Conservation (phyloP, 2,888 invertebrate genomes). For the Leucophenga maculata region DNA sequence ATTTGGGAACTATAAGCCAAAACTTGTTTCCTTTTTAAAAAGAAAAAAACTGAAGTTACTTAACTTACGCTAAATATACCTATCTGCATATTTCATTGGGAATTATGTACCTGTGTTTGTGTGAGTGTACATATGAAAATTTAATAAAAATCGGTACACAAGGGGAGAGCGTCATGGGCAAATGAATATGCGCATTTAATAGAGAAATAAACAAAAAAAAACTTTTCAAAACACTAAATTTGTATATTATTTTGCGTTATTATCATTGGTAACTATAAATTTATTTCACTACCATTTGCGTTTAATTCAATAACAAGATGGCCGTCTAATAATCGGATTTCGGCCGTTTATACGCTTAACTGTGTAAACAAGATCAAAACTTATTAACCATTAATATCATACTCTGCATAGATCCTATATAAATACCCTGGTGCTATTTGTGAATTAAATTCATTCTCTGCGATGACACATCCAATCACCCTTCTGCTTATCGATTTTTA, state of each 20-base stretch:
- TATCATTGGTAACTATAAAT: too few species aligned
- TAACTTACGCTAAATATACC: not conserved
- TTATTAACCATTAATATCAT: too few species aligned
- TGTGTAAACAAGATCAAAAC: too few species aligned
- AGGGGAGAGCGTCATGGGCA: constrained; percentile 8
- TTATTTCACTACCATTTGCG: not conserved
- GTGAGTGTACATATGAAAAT: not conserved
- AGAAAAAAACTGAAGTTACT: too few species aligned
- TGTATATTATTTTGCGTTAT: too few species aligned
- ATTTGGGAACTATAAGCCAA: too few species aligned
- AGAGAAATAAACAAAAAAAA: constrained; percentile 8
- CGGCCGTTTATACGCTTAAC: too few species aligned
- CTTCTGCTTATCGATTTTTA: constrained; percentile 33
- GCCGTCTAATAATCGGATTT: constrained; percentile 66
- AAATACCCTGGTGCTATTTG: constrained; percentile 36
- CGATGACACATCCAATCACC: constrained; percentile 12
- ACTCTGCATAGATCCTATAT: not conserved
- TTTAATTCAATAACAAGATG: constrained; percentile 58
- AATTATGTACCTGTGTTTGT: not conserved
- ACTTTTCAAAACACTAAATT: not conserved
- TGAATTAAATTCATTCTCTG: constrained; percentile 47
- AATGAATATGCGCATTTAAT: constrained; percentile 20
- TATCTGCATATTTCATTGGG: not conserved
- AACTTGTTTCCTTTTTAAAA: too few species aligned
- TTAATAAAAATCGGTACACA: not conserved